These are phyloP conservation scores for Microcebus tavaratra DNA, from an alignment of 2,113 vertebrate species.

Conservation along the genomic window DNA sequence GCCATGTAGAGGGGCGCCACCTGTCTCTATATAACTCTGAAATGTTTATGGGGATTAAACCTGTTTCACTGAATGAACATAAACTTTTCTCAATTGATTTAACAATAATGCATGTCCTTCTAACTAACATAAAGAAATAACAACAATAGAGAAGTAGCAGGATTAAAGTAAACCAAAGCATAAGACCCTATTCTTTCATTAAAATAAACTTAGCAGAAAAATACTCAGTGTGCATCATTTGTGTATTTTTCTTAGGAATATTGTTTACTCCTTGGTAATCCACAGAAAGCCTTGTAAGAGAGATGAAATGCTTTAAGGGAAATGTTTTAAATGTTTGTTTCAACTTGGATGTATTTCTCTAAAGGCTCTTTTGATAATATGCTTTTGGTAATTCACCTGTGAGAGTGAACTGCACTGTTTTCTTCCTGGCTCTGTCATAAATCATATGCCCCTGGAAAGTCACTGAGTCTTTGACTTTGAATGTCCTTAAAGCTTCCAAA, in stretches of 20 bases:
- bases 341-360: not conserved
- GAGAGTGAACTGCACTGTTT: not conserved
- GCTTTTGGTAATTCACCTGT: not conserved
- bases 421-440: not conserved
- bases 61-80: not conserved
- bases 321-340: not conserved
- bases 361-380: not conserved
- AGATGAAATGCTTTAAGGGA: not conserved
- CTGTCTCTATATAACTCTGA: not conserved
- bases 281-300: not conserved
- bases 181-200: not conserved
- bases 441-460: not conserved
- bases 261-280: not conserved
- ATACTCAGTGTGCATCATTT: not conserved
- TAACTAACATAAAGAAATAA: not conserved
- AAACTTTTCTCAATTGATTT: not conserved
- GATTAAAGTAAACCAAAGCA: not conserved
- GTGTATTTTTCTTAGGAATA: not conserved
- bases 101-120: not conserved
- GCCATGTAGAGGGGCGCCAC: not conserved
- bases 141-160: not conserved
- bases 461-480: not conserved
- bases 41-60: not conserved
- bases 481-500: not conserved
- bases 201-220: slow-evolving; percentile 14